phyloP scores from a whole-genome alignment of 2,888 invertebrate species.

The Synanthedon formicaeformis region DNA sequence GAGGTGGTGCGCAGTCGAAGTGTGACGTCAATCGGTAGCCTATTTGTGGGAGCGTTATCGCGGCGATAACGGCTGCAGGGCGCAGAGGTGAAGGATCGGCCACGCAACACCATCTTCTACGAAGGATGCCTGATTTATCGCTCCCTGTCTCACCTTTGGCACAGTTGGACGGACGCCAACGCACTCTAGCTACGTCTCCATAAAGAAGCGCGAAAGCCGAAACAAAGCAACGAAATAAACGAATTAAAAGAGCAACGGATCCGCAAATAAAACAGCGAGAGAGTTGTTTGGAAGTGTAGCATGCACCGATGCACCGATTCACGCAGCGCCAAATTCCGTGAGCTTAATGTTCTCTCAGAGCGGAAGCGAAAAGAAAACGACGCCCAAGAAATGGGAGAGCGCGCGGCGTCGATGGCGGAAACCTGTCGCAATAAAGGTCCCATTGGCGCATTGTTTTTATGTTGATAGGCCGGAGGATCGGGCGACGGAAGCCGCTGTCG shows the following conservation, averaged over 20 bases:
- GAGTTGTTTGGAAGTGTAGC: background rate
- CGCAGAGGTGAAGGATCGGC: constrained; percentile 52
- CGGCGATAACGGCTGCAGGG: constrained; percentile 16
- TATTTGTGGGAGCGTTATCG: constrained; percentile 42
- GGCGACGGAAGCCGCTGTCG: constrained; percentile 18
- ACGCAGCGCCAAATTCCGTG: constrained; percentile 18
- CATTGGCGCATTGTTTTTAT: constrained; percentile 25
- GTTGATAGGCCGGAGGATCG: constrained; percentile 3
- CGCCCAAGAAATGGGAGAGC: constrained; percentile 5
- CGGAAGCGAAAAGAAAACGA: constrained; percentile 16
- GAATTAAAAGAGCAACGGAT: background rate
- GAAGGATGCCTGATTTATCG: constrained; percentile 24
- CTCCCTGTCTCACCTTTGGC: constrained; percentile 23
- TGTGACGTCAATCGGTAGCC: constrained; percentile 60
- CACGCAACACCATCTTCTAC: constrained; percentile 36
- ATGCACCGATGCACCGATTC: background rate
- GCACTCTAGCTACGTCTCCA: background rate
- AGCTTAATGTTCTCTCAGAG: constrained; percentile 20
- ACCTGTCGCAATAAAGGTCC: constrained; percentile 26
- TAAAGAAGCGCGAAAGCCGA: background rate
- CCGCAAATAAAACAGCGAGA: background rate
- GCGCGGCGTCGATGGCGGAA: constrained; percentile 8
- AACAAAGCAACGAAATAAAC: background rate
- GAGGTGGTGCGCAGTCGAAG: constrained; percentile 24
- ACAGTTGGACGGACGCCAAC: constrained; percentile 30